Percentiles rank a stretch among this genome's conserved stretches.
These are phyloP conservation scores for Rana temporaria DNA, from an alignment of 2,113 vertebrate species.

Conservation along the genomic window DNA sequence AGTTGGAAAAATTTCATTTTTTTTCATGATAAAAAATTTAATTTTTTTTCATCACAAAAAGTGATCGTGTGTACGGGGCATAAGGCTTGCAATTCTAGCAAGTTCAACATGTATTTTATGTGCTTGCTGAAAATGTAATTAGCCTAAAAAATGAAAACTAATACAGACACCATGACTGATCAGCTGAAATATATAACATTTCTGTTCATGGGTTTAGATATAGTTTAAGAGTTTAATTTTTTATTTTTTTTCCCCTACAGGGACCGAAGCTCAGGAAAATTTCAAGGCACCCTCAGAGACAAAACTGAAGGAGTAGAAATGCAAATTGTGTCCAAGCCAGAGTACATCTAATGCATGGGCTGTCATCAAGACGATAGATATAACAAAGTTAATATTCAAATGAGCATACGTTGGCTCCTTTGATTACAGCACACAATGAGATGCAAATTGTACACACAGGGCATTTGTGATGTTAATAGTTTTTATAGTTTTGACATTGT, in stretches of 20 bases:
- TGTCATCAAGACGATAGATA: not conserved
- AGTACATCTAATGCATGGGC: conserved; percentile 61
- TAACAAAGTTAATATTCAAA: not conserved
- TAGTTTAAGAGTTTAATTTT: not conserved
- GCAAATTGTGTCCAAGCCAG: conserved; percentile 71
- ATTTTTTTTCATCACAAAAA: too few relatives aligned
- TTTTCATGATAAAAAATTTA: too few relatives aligned
- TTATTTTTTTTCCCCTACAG: conserved; percentile 61
- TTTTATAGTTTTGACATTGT: not conserved
- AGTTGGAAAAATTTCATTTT: too few relatives aligned
- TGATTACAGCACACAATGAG: not conserved
- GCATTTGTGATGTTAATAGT: not conserved
- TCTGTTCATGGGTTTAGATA: too few relatives aligned
- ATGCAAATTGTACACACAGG: not conserved
- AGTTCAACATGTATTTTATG: too few relatives aligned
- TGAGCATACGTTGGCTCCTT: not conserved
- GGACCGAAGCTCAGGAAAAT: conserved; percentile 65
- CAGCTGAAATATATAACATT: too few relatives aligned
- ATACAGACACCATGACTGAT: too few relatives aligned
- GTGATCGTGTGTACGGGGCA: too few relatives aligned
- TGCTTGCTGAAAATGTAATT: too few relatives aligned
- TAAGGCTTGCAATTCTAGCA: too few relatives aligned
- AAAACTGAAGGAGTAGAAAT: conserved; percentile 67
- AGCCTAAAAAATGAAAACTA: too few relatives aligned
- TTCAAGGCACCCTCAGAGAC: conserved; percentile 62